Evolutionary conservation across 30 jellyfish, hydroid and myxozoan genomes (phyloP), one percentile per base, ranked within the genome.

Genomic region (Aurelia aurita complex sp. Pacific): DNA sequence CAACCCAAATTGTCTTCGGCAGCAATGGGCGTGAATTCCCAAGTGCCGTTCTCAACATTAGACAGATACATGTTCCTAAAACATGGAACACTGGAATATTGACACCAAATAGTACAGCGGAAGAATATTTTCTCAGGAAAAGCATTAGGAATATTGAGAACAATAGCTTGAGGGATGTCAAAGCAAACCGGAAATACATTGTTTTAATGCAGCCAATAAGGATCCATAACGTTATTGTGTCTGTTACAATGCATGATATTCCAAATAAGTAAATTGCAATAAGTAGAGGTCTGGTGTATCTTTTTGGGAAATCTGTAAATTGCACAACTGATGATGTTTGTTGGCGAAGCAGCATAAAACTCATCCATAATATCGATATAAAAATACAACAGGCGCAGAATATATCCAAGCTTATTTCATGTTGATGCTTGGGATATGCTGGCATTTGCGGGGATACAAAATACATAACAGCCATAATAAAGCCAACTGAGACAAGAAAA

Each of bases 401-500:
- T 3, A 86, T 29, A 46, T 86, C 95, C 10, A 86, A 65, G 69
- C 54, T 72, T 16, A 73, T 73, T 35, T 63, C 87, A 69, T 75
- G 85, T 35, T 67, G 95, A 54, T 60, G n/a, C 43, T 38, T 52
- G 43, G 61, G 36, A 18, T 63, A 33, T 9, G 79, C 60, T 33
- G 50, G 57, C 29, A 46, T 43, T 15, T 67, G 38, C 60, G 89
- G 73, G 0, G 89, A 76, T 5, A 86, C 55, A 57, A 74, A 86
- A 55, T 53, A 67, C 77, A 69, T 67, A 18, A 86, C 80, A 65
- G 95, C 63, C 85, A 86, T 36, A 18, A 86, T 77, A 72, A 86
- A 77, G 13, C 95, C 95, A 38, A 76, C 72, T 54, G 95, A 86
- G 5, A 86, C 95, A 29, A 86, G 68, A 54, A 86, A 86, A 69